Conservation (phyloP, 2,797 vertebrate genomes). For the Crax fasciolata region DNA sequence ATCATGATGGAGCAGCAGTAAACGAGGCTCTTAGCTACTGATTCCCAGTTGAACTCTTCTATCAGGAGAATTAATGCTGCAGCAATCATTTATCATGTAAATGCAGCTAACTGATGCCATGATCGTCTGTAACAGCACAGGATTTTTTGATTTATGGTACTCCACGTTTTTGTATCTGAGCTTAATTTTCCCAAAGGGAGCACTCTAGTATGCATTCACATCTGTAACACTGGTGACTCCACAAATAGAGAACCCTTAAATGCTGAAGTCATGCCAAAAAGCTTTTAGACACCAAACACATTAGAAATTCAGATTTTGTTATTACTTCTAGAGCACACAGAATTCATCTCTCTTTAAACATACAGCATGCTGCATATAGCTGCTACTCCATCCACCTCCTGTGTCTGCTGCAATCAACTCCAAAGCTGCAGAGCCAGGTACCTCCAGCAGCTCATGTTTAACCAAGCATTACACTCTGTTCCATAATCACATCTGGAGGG, state of each 20-base stretch:
- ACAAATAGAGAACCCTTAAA: background rate
- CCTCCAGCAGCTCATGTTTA: background rate
- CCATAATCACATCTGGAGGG: background rate
- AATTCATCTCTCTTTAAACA: background rate
- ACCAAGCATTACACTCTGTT: background rate
- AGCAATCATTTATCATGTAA: background rate
- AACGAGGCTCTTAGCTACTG: background rate
- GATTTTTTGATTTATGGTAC: background rate
- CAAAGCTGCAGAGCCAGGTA: background rate
- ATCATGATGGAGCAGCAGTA: constrained; percentile 1
- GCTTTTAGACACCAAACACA: background rate
- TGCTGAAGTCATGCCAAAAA: background rate
- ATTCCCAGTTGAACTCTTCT: background rate
- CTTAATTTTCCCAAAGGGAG: background rate
- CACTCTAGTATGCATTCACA: background rate
- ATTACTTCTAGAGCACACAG: background rate
- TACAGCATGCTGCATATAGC: background rate
- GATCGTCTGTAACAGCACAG: background rate
- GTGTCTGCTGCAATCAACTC: background rate
- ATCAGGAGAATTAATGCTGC: background rate
- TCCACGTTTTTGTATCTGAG: background rate
- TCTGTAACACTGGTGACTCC: background rate
- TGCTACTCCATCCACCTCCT: background rate
- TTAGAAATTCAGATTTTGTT: background rate
- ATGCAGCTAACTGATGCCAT: background rate